Base-by-base conservation (phyloP, 2,113 vertebrate genomes). In the Chaetops frenatus region DNA sequence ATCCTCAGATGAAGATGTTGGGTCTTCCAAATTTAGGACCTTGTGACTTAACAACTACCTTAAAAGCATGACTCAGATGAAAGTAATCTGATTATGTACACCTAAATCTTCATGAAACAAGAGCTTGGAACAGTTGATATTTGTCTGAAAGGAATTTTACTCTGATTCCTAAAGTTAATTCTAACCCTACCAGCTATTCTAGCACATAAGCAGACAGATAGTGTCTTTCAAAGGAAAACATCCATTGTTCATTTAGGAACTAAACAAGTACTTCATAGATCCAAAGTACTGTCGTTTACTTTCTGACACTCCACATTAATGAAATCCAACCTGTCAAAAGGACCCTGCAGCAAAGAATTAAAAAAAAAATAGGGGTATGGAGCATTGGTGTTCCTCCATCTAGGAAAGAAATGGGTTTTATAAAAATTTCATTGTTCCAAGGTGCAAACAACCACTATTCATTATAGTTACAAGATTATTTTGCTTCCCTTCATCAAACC, bases 301-400 rank as follows among this genome's bases (percentile, higher is more conserved):
- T 56, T 47, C 48, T 69, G 40, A 64, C 45, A 44, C 15, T 60
- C 10, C 4, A 58, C 6, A 20, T 15, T 42, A 89, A 57, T 12
- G 10, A 85, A 90, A 86, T 29, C 13, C 27, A 54, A 31, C 10
- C 19, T 42, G 8, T 22, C 16, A 35, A 42, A 90, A 89, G 29
- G 69, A 35, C 4, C 6, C 7, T 56, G 16, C 24, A 5, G 10
- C 33, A 10, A 24, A 57, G 4, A n/a, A 84, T 38, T 11, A 15
- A 72, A 65, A 42, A 42, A 54, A 13, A 24, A 56, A n/a, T 5
- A 14, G 0, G 4, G 1, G 2, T 35, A 16, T 20, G 3, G 8
- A 62, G 1, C 10, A 62, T 14, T 56, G 45, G 10, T 69, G 7
- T 35, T 36, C 31, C 61, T 45, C 19, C 25, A 36, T 10, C 21